Evolutionary conservation across 2,797 vertebrate genomes (phyloP).

Genomic region (Allobates femoralis): DNA sequence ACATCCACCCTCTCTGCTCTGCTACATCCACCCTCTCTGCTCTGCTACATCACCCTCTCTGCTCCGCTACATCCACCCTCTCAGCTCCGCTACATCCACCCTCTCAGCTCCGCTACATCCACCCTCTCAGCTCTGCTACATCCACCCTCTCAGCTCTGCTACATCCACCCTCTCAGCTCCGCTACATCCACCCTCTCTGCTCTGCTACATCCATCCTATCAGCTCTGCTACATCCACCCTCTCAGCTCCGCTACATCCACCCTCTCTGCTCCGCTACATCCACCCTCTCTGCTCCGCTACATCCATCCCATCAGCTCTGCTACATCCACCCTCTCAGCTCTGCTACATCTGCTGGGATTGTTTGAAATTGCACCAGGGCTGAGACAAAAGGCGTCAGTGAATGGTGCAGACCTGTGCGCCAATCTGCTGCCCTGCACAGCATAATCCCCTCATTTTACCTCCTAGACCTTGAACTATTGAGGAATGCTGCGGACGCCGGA

Average conservation of each 20-base stretch:
- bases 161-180: neutral
- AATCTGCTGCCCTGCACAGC: neutral
- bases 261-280: neutral
- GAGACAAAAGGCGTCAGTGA: conserved; percentile 10
- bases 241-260: neutral
- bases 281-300: neutral
- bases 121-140: neutral
- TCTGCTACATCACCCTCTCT: neutral
- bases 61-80: too few species aligned
- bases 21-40: neutral
- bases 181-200: neutral
- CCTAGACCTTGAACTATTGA: conserved; percentile 20
- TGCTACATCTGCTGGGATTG: neutral
- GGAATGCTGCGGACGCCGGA: conserved; percentile 25
- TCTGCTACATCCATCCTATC: neutral
- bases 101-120: neutral
- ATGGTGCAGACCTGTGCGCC: conserved; percentile 17
- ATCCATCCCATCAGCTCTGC: neutral
- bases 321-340: neutral
- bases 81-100: neutral
- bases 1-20: neutral
- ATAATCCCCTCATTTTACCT: conserved; percentile 13
- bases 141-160: neutral
- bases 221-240: neutral
- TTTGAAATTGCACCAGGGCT: neutral